A percentile compares a stretch with the other conserved stretches of the same genome.
These are phyloP conservation scores for Crambe crambe DNA, from an alignment of 37 sponge, comb jelly and placozoan species.

Conservation along the genomic window DNA sequence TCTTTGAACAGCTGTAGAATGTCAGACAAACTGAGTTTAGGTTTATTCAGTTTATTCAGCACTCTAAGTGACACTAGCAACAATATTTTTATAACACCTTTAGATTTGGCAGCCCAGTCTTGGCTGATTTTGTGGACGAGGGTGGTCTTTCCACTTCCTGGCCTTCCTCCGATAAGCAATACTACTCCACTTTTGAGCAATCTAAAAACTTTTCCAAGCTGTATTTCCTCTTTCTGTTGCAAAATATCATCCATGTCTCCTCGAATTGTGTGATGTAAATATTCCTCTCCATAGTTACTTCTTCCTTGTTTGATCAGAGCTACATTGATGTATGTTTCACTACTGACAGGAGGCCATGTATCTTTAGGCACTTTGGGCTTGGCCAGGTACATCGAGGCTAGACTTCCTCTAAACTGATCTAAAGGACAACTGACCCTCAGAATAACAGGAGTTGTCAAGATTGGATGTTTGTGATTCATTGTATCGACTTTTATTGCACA, in stretches of 20 bases:
- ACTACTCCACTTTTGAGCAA: neutral
- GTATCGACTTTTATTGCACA: too few relatives aligned
- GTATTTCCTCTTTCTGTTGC: neutral
- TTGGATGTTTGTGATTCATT: too few relatives aligned
- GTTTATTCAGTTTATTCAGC: neutral
- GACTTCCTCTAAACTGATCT: neutral
- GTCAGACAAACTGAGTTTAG: neutral
- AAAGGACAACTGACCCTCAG: too few relatives aligned
- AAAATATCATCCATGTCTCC: constrained; percentile 16
- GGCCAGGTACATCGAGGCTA: neutral
- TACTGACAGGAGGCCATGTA: constrained; percentile 12
- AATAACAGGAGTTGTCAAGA: too few relatives aligned
- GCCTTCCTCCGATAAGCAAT: constrained; percentile 26
- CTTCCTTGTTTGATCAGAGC: constrained; percentile 8
- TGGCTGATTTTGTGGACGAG: constrained; percentile 16
- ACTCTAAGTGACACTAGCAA: constrained; percentile 12
- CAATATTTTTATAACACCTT: neutral
- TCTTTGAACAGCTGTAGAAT: neutral
- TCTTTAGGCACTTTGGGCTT: neutral
- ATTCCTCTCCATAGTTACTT: neutral
- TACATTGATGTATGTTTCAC: constrained; percentile 10
- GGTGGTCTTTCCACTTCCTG: constrained; percentile 42
- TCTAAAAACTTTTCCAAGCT: constrained; percentile 16
- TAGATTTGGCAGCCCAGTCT: constrained; percentile 26
- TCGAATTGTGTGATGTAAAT: neutral